A percentile compares a stretch with the other conserved stretches of the same genome.
These are phyloP conservation scores for Phalacrocorax pelagicus DNA, from an alignment of 2,113 vertebrate species.

Conservation along the genomic window DNA sequence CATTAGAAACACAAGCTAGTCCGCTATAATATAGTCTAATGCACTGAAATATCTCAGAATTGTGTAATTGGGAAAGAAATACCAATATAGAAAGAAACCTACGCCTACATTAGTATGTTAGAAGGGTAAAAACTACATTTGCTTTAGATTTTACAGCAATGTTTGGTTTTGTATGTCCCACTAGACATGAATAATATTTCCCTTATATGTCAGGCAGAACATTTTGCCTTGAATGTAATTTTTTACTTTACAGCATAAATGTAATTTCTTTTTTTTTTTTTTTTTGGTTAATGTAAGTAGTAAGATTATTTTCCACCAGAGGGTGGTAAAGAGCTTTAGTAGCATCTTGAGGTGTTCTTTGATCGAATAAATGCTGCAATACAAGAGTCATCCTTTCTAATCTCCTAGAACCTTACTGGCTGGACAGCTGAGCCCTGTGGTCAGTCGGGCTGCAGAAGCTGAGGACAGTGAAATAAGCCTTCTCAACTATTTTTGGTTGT, in stretches of 20 bases:
- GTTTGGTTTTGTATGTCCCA: background rate
- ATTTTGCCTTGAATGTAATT: background rate
- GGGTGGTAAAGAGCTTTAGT: conserved; percentile 47
- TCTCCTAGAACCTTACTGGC: background rate
- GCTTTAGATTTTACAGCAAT: background rate
- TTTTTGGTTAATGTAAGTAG: background rate
- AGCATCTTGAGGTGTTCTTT: background rate
- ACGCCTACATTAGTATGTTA: background rate
- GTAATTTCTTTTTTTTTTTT: background rate
- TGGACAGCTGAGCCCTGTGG: background rate
- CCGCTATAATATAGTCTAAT: no score
- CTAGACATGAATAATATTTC: background rate
- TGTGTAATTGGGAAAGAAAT: background rate
- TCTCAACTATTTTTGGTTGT: background rate
- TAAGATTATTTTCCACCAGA: conserved; percentile 36
- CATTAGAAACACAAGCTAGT: background rate
- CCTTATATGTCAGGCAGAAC: background rate
- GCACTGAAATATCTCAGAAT: background rate
- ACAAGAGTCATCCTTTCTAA: background rate
- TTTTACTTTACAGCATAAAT: background rate
- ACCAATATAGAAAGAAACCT: background rate
- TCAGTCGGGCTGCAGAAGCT: background rate
- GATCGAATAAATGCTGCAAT: background rate
- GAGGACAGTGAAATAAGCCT: background rate
- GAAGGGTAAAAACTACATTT: background rate